Conservation (phyloP, 2,888 invertebrate genomes). For the Digitonthophagus gazella region DNA sequence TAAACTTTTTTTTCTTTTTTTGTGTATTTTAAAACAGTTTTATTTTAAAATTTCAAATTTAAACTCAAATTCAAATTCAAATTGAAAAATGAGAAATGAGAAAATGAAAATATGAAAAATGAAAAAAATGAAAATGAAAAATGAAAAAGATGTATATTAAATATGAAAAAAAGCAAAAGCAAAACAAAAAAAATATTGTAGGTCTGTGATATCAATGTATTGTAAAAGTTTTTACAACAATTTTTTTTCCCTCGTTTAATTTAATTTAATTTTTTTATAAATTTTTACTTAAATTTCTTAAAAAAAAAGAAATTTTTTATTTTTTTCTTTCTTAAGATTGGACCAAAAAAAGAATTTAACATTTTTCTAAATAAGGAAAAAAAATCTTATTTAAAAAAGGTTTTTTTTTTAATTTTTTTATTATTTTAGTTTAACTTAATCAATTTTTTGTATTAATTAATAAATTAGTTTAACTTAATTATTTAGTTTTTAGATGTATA, state of each 20-base stretch:
- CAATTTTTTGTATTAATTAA: neutral
- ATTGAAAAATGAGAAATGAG: no score
- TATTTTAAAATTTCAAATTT: no score
- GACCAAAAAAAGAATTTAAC: conserved; percentile 16
- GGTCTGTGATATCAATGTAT: conserved; percentile 54
- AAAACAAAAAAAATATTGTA: conserved; percentile 48
- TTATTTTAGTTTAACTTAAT: neutral
- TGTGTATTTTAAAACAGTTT: no score
- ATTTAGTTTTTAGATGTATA: conserved; percentile 16
- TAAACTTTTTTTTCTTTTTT: no score
- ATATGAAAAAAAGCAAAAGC: neutral
- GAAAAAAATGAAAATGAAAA: no score
- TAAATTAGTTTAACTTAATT: no score
- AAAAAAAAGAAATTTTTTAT: conserved; percentile 28
- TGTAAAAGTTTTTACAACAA: no score
- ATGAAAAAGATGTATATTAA: conserved; percentile 5
- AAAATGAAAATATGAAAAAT: no score
- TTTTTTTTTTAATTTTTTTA: neutral
- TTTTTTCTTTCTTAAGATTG: neutral
- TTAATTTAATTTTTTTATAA: conserved; percentile 14
- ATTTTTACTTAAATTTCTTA: conserved; percentile 23
- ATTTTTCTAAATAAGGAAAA: neutral
- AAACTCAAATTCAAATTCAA: no score
- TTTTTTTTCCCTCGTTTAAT: conserved; percentile 25
- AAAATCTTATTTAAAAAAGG: conserved; percentile 21